Evolutionary conservation across 2,888 invertebrate species (phyloP), one percentile per base, ranked within the genome.

Genomic region (Athalia cordata): DNA sequence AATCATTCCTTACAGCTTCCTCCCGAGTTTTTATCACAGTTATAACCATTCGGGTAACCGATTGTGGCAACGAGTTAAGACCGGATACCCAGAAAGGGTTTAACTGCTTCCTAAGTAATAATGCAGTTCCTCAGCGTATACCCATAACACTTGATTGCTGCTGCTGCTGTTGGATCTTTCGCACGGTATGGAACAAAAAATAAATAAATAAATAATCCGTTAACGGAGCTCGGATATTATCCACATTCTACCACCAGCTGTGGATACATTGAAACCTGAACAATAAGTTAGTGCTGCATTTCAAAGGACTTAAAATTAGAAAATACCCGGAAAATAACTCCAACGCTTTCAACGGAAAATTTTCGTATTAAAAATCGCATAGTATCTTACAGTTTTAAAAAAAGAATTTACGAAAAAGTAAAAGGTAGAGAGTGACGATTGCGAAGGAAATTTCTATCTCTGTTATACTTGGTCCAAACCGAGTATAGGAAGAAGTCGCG

Each of bases 81-180:
- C 62, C 72, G 75, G 75, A 64, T 75, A 75, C 75, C 75, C 75
- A 52, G 75, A 75, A 75, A 75, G 64, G 75, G 64, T 75, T 75
- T 75, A 75, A 75, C 75, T 61, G 75, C 75, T 75, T 75, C 62
- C 62, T 75, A 75, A 75, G 62, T 75, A 75, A 62, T 75, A 75
- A 75, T 29, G 57, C 59, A 59, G 57, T 15, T 11, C 11, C 70
- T 15, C 43, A 43, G 29, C 55, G 11, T 70, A 47, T 59, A 59
- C 45, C 72, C 72, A 72, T 72, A 72, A 72, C 72, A 5, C 59
- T 72, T 72, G 45, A 72, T 72, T 72, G 72, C 29, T 29, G 29
- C 29, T 29, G 29, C 29, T 29, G 29, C 72, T 47, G 45, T 45
- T 72, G 72, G 45, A 72, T 72, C 59, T 72, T 72, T 72, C 70